Conservation (phyloP, 2,797 vertebrate species). For the Neoniphon sammara region DNA sequence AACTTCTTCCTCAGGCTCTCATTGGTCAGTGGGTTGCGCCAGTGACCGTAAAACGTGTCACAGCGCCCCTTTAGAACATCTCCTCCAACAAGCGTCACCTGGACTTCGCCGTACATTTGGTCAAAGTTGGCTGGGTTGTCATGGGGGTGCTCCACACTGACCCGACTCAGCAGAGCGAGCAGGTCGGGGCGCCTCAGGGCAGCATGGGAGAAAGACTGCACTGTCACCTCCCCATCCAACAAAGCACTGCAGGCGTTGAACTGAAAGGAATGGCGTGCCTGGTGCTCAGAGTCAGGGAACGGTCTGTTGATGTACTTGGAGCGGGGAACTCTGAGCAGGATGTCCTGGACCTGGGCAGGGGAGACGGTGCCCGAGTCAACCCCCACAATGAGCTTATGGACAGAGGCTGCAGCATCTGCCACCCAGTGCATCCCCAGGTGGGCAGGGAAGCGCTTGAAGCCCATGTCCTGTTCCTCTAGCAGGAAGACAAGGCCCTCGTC, state of each 20-base stretch:
- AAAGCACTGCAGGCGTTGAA: conserved; percentile 89
- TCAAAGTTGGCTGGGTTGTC: conserved; percentile 92
- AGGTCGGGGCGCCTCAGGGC: conserved; percentile 83
- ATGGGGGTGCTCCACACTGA: conserved; percentile 86
- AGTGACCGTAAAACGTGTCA: conserved; percentile 92
- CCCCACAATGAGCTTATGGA: conserved; percentile 82
- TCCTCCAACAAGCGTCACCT: conserved; percentile 83
- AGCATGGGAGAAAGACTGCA: conserved; percentile 81
- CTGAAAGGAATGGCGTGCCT: conserved; percentile 93
- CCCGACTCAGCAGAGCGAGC: conserved; percentile 82
- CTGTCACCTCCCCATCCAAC: conserved; percentile 86
- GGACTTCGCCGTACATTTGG: conserved; percentile 88
- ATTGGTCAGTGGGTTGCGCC: conserved; percentile 89
- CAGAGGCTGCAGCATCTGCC: conserved; percentile 84
- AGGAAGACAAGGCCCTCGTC: conserved; percentile 81
- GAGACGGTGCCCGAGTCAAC: conserved; percentile 67
- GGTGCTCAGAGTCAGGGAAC: conserved; percentile 88
- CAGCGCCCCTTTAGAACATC: conserved; percentile 85
- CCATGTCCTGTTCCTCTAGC: conserved; percentile 89
- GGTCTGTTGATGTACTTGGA: conserved; percentile 93
- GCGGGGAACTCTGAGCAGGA: conserved; percentile 86
- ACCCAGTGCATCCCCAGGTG: conserved; percentile 93
- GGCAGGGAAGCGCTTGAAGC: conserved; percentile 90
- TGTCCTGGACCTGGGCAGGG: conserved; percentile 80
- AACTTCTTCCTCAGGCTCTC: conserved; percentile 90